Conservation (phyloP, 2,797 vertebrate species). For the Enteromius afrohamiltoni region DNA sequence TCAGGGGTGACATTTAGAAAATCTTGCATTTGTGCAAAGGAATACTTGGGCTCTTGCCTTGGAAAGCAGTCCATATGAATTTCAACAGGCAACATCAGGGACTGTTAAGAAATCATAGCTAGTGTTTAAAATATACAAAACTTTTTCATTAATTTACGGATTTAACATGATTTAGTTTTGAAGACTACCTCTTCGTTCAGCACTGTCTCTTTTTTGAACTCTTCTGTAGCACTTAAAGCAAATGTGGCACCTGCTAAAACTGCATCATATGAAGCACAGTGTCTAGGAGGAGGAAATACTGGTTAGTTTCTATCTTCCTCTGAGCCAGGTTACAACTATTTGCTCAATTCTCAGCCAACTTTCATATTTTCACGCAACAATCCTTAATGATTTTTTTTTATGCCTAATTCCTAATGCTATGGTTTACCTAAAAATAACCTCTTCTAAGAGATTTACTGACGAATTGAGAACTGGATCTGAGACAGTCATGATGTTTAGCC, state of each 20-base stretch:
- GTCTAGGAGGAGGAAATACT: constrained; percentile 56
- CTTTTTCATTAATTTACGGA: background rate
- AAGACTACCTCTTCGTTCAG: constrained; percentile 77
- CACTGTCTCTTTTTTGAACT: constrained; percentile 72
- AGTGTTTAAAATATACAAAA: background rate
- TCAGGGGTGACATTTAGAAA: constrained; percentile 73
- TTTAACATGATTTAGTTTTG: background rate
- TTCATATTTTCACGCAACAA: background rate
- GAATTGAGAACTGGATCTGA: constrained; percentile 80
- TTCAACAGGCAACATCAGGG: constrained; percentile 72
- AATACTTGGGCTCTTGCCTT: constrained; percentile 54
- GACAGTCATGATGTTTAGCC: constrained; percentile 77
- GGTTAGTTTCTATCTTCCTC: background rate
- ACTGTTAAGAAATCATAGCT: constrained; percentile 71
- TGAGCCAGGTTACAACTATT: background rate
- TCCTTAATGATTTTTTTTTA: background rate
- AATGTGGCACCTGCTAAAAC: constrained; percentile 17
- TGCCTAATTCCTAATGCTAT: background rate
- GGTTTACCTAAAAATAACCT: constrained; percentile 79
- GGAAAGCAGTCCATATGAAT: constrained; percentile 64
- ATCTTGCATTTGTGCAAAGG: constrained; percentile 63
- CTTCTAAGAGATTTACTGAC: constrained; percentile 69
- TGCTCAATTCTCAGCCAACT: background rate
- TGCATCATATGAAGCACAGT: constrained; percentile 63
- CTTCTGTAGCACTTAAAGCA: constrained; percentile 66